Base-by-base conservation (phyloP, 2,797 vertebrate species). In the Tauraco hartlaubi region DNA sequence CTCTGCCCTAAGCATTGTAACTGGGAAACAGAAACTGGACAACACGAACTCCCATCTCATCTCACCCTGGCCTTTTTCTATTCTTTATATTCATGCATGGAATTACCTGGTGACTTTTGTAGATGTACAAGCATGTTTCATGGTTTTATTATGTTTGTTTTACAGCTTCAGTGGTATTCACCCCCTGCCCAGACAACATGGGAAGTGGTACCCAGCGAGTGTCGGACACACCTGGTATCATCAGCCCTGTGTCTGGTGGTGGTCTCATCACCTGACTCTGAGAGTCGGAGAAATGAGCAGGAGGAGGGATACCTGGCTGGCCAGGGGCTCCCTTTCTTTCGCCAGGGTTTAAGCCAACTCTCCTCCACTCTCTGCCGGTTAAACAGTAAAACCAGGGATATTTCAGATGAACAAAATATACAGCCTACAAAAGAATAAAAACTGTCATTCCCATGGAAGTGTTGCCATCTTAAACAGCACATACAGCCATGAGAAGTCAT, bases 141-240 rank as follows among this genome's bases (percentile, higher is more conserved):
- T 55, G 7, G 29, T n/a, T 81, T 48, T 49, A 16, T 44, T 9
- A 15, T 15, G 4, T 37, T 75, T 66, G 5, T 82, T 64, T 82
- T 39, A 35, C 21, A 61, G 17, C 29, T 51, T 29, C 46, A 31
- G 25, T 9, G 22, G 15, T 56, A 52, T n/a, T 5, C 49, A 62
- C 3, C 58, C 59, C 13, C 15, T 67, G 33, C 19, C 15, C 35
- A 71, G n/a, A 37, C 49, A 68, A 35, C 9, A n/a, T 9, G 8
- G 29, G 22, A 72, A 72, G 39, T 5, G 4, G 23, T 35, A 89
- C 6, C 16, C 11, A 29, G 28, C 0, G 2, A 74, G 3, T 16
- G 12, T 0, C 4, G 78, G 52, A 78, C 7, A 11, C 0, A 1
- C 7, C 19, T 79, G 43, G 19, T 71, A 35, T 9, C 11, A 48